Conservation (phyloP, 2,797 vertebrate species). For the Synaphobranchus kaupii region DNA sequence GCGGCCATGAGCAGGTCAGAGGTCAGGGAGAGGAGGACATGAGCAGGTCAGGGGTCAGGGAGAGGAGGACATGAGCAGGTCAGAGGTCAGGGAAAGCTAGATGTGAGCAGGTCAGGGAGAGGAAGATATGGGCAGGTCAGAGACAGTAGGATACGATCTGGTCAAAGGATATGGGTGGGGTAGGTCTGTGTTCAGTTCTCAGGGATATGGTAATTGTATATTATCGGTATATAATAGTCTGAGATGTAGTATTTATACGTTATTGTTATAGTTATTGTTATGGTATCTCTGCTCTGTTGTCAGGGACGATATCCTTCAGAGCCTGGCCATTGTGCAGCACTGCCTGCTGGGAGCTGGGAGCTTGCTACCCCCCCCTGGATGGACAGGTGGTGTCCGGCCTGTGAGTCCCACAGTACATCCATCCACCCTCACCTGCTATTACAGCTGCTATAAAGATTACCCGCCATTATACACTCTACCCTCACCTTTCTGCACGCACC, state of each 20-base stretch:
- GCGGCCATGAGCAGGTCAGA: neutral
- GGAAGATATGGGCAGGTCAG: neutral
- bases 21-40: neutral
- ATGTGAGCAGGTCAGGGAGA: neutral
- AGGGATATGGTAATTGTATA: neutral
- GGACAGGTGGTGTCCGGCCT: conserved; percentile 87
- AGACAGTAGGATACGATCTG: no score
- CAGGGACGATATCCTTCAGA: conserved; percentile 94
- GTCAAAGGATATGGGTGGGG: no score
- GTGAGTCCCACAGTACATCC: conserved; percentile 73
- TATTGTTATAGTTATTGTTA: conserved; percentile 22
- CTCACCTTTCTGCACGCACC: neutral
- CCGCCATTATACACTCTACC: neutral
- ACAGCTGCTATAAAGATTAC: no score
- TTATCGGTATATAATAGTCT: neutral
- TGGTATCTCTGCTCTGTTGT: conserved; percentile 37
- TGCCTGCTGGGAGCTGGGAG: conserved; percentile 92
- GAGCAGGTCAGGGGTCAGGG: neutral
- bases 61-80: neutral
- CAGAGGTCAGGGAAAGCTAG: neutral
- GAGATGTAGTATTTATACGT: neutral
- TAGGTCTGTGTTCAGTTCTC: no score
- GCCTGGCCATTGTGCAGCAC: conserved; percentile 91
- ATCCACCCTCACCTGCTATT: neutral
- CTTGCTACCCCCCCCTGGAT: conserved; percentile 85